Evolutionary conservation across 2,113 vertebrate species (phyloP).

Genomic region (Amblyopsis rosae): DNA sequence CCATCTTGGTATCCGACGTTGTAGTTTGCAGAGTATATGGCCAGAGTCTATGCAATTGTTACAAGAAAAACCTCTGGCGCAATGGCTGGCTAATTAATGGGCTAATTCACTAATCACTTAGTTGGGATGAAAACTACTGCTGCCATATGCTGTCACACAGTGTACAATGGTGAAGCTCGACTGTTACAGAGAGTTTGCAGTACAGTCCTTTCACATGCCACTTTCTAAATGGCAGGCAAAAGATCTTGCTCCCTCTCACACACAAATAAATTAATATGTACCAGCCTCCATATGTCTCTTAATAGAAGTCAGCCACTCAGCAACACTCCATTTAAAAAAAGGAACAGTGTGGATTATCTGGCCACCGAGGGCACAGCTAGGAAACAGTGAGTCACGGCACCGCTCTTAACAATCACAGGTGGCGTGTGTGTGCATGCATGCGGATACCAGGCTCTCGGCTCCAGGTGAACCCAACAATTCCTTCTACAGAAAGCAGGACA

Average conservation of each 20-base stretch:
- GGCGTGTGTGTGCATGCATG: too few species aligned
- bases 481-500: too few species aligned
- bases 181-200: constrained; percentile 17
- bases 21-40: too few species aligned
- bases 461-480: too few species aligned
- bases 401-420: too few species aligned
- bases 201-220: background rate
- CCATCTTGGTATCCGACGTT: constrained; percentile 29
- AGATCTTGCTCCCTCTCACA: too few species aligned
- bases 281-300: constrained; percentile 6
- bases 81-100: constrained; percentile 61
- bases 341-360: too few species aligned
- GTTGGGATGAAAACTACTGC: constrained; percentile 27
- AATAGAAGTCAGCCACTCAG: background rate
- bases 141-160: constrained; percentile 28
- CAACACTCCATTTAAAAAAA: too few species aligned
- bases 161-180: constrained; percentile 26
- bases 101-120: constrained; percentile 50
- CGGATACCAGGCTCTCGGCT: too few species aligned
- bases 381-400: too few species aligned
- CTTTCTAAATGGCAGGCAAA: background rate
- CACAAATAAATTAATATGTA: constrained; percentile 4
- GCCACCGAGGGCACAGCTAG: too few species aligned
- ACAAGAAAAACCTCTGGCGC: background rate
- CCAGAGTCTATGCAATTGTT: too few species aligned